A percentile compares a stretch with the other conserved stretches of the same genome.
phyloP scores from a whole-genome alignment of 1,140 invertebrate genomes.

The Zaprionus lachaisei region DNA sequence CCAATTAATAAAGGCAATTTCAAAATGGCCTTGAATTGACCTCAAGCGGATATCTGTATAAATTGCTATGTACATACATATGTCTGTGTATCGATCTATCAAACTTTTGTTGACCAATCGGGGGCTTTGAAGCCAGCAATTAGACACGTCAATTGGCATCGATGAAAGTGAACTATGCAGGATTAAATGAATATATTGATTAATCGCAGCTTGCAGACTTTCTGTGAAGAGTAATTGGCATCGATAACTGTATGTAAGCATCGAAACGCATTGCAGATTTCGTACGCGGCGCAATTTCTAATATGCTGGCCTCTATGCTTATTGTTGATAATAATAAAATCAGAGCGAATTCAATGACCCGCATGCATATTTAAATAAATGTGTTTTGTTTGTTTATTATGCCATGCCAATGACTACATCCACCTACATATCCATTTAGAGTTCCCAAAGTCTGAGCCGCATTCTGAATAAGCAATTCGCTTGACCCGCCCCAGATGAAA shows the following conservation, averaged over 20 bases:
- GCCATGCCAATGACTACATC: constrained; percentile 15
- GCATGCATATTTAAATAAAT: constrained; percentile 12
- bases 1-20: constrained; percentile 23
- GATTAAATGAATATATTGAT: neutral
- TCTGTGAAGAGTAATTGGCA: neutral
- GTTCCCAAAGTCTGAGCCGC: constrained; percentile 38
- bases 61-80: neutral
- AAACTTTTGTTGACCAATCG: neutral
- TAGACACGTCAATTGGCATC: neutral
- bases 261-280: neutral
- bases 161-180: neutral
- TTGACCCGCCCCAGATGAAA: constrained; percentile 5
- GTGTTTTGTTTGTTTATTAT: constrained; percentile 1
- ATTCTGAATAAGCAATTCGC: constrained; percentile 56
- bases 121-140: neutral
- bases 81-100: constrained; percentile 8
- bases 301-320: neutral
- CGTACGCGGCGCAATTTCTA: neutral
- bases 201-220: too few species aligned
- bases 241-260: constrained; percentile 3
- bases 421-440: constrained; percentile 26
- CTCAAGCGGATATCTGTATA: constrained; percentile 7
- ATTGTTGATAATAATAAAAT: neutral
- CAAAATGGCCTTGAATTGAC: constrained; percentile 8
- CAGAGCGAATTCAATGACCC: constrained; percentile 15